These are phyloP conservation scores for Orientallactaga bullata DNA, from an alignment of 2,113 vertebrate species.

Conservation along the genomic window DNA sequence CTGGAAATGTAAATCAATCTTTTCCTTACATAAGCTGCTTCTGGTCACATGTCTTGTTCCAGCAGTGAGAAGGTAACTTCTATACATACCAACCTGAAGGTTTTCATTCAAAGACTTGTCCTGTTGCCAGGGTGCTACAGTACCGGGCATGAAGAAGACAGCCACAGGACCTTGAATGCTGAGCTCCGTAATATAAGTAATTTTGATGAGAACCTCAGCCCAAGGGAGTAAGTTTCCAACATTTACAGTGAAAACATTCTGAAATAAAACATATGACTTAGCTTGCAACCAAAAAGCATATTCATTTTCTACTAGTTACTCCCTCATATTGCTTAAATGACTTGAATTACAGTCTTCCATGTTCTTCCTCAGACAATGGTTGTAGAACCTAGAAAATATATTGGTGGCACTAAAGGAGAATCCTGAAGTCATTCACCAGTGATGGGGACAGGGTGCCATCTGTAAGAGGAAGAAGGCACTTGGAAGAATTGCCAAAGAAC, in stretches of 20 bases:
- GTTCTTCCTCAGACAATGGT: background rate
- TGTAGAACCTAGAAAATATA: background rate
- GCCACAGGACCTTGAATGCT: slow-evolving; percentile 80
- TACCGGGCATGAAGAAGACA: slow-evolving; percentile 90
- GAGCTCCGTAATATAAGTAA: slow-evolving; percentile 93
- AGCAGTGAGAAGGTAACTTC: no score
- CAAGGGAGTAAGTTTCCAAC: slow-evolving; percentile 92
- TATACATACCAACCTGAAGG: slow-evolving; percentile 87
- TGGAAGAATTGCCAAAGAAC: background rate
- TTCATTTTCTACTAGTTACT: background rate
- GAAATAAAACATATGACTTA: slow-evolving; percentile 52
- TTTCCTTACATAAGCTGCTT: no score
- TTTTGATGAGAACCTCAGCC: slow-evolving; percentile 92
- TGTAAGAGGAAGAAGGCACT: background rate
- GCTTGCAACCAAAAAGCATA: background rate
- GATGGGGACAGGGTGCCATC: background rate
- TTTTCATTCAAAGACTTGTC: slow-evolving; percentile 91
- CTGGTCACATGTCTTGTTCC: no score
- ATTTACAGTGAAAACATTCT: slow-evolving; percentile 94
- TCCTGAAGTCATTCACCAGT: background rate
- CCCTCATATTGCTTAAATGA: background rate
- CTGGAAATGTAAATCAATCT: no score
- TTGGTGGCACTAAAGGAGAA: background rate
- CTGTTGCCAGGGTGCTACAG: slow-evolving; percentile 92
- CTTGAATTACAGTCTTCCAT: background rate